These are phyloP conservation scores for Dysdera silvatica DNA, from an alignment of 1,140 invertebrate genomes.

Conservation along the genomic window DNA sequence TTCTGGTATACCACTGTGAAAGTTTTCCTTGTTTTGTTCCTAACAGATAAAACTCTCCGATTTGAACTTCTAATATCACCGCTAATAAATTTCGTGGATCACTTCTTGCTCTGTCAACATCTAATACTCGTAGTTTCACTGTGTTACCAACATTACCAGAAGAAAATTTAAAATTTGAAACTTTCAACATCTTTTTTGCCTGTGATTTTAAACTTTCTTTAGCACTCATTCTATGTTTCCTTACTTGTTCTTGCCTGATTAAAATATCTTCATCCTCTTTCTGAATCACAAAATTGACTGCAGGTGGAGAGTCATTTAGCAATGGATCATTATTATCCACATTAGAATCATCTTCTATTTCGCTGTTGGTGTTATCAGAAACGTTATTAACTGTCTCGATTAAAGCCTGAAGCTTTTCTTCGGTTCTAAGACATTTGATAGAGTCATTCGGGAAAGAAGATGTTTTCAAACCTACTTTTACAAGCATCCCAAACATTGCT, in stretches of 20 bases:
- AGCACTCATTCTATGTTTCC: slow-evolving; percentile 3
- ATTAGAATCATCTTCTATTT: slow-evolving; percentile 1
- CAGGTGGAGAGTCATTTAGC: background rate
- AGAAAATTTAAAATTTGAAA: slow-evolving; percentile 7
- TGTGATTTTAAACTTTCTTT: slow-evolving; percentile 6
- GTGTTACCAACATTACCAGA: slow-evolving; percentile 2
- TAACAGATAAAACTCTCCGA: background rate
- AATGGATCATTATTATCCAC: background rate
- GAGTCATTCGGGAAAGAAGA: slow-evolving; percentile 9
- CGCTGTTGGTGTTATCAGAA: slow-evolving; percentile 9
- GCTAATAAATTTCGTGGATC: slow-evolving; percentile 14
- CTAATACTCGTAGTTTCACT: slow-evolving; percentile 5
- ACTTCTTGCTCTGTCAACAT: slow-evolving; percentile 16
- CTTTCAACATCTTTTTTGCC: slow-evolving; percentile 5
- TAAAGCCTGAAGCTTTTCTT: slow-evolving; percentile 3
- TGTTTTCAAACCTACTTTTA: slow-evolving; percentile 9
- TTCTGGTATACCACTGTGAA: slow-evolving; percentile 2
- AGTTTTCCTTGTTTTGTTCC: slow-evolving; percentile 1
- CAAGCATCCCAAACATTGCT: background rate
- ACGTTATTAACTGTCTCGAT: slow-evolving; percentile 3
- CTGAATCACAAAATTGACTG: background rate
- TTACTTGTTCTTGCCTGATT: slow-evolving; percentile 11
- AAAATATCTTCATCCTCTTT: slow-evolving; percentile 12
- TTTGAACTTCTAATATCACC: slow-evolving; percentile 4
- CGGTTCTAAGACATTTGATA: slow-evolving; percentile 2